phyloP scores from a whole-genome alignment of 1,140 invertebrate genomes.

The Gonioctena quinquepunctata region DNA sequence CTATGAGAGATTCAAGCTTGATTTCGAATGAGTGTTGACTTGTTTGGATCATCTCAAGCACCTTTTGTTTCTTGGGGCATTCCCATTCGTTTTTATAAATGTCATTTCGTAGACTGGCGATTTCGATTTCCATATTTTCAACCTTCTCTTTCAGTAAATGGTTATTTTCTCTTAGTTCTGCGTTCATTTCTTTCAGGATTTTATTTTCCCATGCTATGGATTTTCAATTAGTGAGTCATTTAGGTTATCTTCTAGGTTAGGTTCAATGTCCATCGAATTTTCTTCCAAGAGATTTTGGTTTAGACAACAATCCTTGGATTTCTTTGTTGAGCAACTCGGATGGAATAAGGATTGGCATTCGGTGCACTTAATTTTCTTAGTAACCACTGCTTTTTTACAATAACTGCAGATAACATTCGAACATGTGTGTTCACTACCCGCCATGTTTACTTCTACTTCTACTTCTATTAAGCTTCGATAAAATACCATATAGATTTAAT shows the following conservation, averaged over 20 bases:
- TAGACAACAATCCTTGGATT: not conserved
- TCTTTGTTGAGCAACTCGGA: not conserved
- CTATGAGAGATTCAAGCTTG: not conserved
- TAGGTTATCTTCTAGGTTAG: not conserved
- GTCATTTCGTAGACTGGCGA: not conserved
- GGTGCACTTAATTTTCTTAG: not conserved
- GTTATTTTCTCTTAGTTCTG: not conserved
- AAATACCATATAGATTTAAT: no score
- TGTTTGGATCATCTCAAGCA: not conserved
- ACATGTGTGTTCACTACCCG: no score
- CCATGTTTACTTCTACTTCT: no score
- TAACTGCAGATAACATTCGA: no score
- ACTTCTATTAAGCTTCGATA: no score
- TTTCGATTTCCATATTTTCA: not conserved
- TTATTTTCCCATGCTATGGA: conserved; percentile 3
- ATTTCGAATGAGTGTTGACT: not conserved
- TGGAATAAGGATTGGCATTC: not conserved
- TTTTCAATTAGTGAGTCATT: not conserved
- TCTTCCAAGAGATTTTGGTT: not conserved
- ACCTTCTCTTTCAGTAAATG: not conserved
- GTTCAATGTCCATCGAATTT: not conserved
- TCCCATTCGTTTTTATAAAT: not conserved
- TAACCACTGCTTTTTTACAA: not conserved
- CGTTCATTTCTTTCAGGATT: not conserved
- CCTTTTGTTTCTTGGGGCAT: no score